phyloP scores from a whole-genome alignment of 2,113 vertebrate species.

The Vulpes lagopus region DNA sequence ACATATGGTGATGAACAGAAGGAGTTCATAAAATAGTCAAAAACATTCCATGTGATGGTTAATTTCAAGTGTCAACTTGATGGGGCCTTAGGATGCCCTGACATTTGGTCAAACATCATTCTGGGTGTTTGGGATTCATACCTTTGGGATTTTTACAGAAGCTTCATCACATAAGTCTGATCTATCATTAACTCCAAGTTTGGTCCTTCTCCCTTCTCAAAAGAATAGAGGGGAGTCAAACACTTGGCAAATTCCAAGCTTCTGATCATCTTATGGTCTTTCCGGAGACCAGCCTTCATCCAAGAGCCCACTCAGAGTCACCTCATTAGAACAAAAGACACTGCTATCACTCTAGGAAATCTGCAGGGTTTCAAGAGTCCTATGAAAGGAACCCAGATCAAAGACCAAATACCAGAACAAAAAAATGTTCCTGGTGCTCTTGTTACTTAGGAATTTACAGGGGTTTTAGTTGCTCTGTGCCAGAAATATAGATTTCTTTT shows the following conservation, averaged over 20 bases:
- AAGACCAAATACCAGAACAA: background rate
- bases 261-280: background rate
- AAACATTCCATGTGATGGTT: background rate
- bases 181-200: background rate
- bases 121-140: too few relatives aligned
- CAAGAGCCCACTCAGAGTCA: background rate
- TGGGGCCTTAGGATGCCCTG: background rate
- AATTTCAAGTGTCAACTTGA: background rate
- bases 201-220: background rate
- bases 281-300: background rate
- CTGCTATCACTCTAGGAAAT: background rate
- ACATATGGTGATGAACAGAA: background rate
- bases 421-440: background rate
- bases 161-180: background rate
- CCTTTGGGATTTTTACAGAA: background rate
- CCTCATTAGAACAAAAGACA: background rate
- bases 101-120: background rate
- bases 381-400: too few relatives aligned
- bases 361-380: background rate
- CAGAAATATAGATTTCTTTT: background rate
- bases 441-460: background rate
- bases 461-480: background rate
- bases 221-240: background rate
- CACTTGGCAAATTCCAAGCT: background rate
- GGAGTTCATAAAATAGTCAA: background rate